Conservation (phyloP, 1,140 invertebrate genomes). For the Pygmarrhopalites habei region DNA sequence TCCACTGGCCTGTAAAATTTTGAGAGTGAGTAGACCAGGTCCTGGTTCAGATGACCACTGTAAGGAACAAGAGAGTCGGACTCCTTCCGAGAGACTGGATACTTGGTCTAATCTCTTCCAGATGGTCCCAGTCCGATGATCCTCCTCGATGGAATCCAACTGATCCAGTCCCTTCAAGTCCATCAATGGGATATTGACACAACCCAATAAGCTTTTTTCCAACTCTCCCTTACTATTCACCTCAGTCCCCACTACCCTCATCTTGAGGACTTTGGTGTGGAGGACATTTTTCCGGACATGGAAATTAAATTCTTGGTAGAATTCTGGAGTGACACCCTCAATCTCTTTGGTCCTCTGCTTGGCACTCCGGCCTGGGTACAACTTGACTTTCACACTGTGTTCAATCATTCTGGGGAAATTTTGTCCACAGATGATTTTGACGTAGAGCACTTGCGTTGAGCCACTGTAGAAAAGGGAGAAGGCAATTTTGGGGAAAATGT, state of each 20-base stretch:
- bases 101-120: slow-evolving; percentile 29
- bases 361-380: slow-evolving; percentile 31
- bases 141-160: slow-evolving; percentile 15
- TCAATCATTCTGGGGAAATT: slow-evolving; percentile 26
- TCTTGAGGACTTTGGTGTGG: slow-evolving; percentile 35
- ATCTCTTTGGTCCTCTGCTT: slow-evolving; percentile 34
- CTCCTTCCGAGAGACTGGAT: slow-evolving; percentile 23
- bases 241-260: slow-evolving; percentile 22
- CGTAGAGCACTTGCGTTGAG: slow-evolving; percentile 26
- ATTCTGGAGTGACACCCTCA: slow-evolving; percentile 20
- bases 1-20: slow-evolving; percentile 33
- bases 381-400: slow-evolving; percentile 28
- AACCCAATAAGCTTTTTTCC: slow-evolving; percentile 22
- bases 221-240: background rate
- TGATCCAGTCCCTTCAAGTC: slow-evolving; percentile 24
- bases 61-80: slow-evolving; percentile 21
- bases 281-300: slow-evolving; percentile 28
- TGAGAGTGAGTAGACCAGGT: slow-evolving; percentile 35
- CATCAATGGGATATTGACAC: slow-evolving; percentile 32
- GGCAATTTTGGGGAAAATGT: slow-evolving; percentile 21
- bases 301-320: slow-evolving; percentile 37
- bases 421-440: slow-evolving; percentile 25
- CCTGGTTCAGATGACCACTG: slow-evolving; percentile 27
- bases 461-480: slow-evolving; percentile 33
- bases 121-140: slow-evolving; percentile 28